Percentiles rank a stretch among this genome's conserved stretches.
Evolutionary conservation across 2,888 invertebrate genomes (phyloP).

Genomic region (Sphaerophoria taeniata): DNA sequence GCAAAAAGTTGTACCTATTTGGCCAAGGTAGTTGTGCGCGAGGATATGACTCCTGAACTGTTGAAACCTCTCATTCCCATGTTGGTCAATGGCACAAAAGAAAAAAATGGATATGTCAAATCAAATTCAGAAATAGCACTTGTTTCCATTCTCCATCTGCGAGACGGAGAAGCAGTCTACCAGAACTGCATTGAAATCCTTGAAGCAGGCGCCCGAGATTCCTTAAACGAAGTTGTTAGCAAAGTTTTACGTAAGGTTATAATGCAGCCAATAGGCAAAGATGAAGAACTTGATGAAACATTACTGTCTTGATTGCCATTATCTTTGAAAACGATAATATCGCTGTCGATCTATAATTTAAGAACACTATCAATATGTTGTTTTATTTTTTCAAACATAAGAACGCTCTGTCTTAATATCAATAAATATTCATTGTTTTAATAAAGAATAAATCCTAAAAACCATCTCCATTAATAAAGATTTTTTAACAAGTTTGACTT

Average conservation of each 20-base stretch:
- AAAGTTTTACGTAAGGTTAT: slow-evolving; percentile 92
- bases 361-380: too few species aligned
- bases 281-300: slow-evolving; percentile 96
- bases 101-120: slow-evolving; percentile 97
- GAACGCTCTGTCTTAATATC: too few species aligned
- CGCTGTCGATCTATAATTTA: too few species aligned
- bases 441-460: too few species aligned
- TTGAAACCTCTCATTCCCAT: slow-evolving; percentile 92
- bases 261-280: slow-evolving; percentile 91
- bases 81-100: slow-evolving; percentile 98
- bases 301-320: slow-evolving; percentile 88
- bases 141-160: slow-evolving; percentile 91
- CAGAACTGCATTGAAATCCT: slow-evolving; percentile 90
- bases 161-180: slow-evolving; percentile 88
- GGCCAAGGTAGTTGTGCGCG: slow-evolving; percentile 86
- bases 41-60: slow-evolving; percentile 87
- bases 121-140: slow-evolving; percentile 97
- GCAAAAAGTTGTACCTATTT: slow-evolving; percentile 91
- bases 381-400: too few species aligned
- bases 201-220: slow-evolving; percentile 94
- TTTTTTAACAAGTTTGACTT: too few species aligned
- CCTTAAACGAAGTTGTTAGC: slow-evolving; percentile 93
- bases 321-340: slow-evolving; percentile 7
- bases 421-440: too few species aligned
- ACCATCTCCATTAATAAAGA: too few species aligned